phyloP scores from a whole-genome alignment of 2,888 invertebrate species.

The Eilema sororculum region DNA sequence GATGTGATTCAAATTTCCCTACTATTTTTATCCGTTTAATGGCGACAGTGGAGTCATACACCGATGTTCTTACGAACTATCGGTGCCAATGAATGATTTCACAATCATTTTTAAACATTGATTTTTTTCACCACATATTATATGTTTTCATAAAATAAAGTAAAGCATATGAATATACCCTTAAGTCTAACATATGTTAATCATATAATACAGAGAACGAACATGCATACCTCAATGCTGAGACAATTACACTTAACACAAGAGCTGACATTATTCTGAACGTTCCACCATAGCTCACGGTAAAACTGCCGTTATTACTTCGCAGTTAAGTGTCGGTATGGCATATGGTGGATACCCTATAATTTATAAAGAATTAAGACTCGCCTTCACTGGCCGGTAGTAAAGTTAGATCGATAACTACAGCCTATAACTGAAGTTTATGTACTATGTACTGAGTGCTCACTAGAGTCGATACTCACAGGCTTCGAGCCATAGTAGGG shows the following conservation, averaged over 20 bases:
- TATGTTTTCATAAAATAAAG: neutral
- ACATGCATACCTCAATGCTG: slow-evolving; percentile 6
- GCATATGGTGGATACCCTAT: slow-evolving; percentile 10
- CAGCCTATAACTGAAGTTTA: neutral
- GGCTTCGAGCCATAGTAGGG: too few species aligned
- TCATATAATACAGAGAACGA: neutral
- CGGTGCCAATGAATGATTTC: too few species aligned
- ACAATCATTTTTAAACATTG: too few species aligned
- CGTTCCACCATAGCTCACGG: neutral
- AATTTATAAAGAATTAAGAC: slow-evolving; percentile 24
- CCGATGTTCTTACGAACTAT: too few species aligned
- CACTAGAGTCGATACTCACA: neutral
- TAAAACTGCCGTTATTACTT: slow-evolving; percentile 18
- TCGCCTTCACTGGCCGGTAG: slow-evolving; percentile 15
- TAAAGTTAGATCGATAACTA: slow-evolving; percentile 11
- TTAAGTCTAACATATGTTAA: neutral
- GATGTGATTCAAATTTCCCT: too few species aligned
- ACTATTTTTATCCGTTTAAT: too few species aligned
- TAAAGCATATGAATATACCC: neutral
- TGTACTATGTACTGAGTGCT: neutral
- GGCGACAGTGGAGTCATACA: too few species aligned
- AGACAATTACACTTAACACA: slow-evolving; percentile 12
- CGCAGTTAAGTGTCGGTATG: slow-evolving; percentile 11
- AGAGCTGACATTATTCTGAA: slow-evolving; percentile 21
- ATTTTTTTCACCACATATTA: neutral